Evolutionary conservation across 2,797 vertebrate species (phyloP), one percentile per base, ranked within the genome.

Genomic region (Trachops cirrhosus): DNA sequence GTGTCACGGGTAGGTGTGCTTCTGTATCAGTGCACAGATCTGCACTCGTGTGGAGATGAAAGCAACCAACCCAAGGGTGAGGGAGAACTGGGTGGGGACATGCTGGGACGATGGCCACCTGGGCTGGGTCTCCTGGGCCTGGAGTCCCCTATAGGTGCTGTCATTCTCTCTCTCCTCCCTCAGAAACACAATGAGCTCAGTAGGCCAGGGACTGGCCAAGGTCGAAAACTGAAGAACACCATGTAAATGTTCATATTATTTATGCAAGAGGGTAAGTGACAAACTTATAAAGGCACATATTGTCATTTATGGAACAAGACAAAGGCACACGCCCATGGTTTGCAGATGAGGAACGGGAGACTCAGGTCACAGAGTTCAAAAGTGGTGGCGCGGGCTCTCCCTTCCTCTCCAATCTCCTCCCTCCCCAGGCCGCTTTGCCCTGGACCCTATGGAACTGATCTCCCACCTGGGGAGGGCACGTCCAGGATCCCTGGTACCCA

Each of bases 101-200:
- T 7, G 3, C 9, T 2, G 8, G 15, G 26, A 44, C 34, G 24
- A 22, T 0, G 1, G 11, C n/a, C 37, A 15, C 48, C 24, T n/a
- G 1, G 9, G 41, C 41, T 50, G 32, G 21, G 24, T 44, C 68
- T 83, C 59, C 18, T 48, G 14, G 67, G 48, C 39, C 2, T 22
- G 34, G 26, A 11, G 4, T 54, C 24, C 5, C 26, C 19, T 4
- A 16, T 14, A 39, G 26, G 9, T 14, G 9, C 19, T 1, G 3
- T 39, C 14, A 3, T 8, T 29, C 46, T 70, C 44, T 48, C 46
- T 21, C n/a, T 41, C 21, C 52, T 52, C 52, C 18, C 52, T 9
- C 34, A 87, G 64, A 46, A 74, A 59, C 4, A 32, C 29, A 50
- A 3, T 22, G 34, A 46, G 37, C 46, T 70, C 15, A 1, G 50